A percentile compares a stretch with the other conserved stretches of the same genome.
These are phyloP conservation scores for Eugnorisma glareosa DNA, from an alignment of 2,888 invertebrate genomes.

Conservation along the genomic window DNA sequence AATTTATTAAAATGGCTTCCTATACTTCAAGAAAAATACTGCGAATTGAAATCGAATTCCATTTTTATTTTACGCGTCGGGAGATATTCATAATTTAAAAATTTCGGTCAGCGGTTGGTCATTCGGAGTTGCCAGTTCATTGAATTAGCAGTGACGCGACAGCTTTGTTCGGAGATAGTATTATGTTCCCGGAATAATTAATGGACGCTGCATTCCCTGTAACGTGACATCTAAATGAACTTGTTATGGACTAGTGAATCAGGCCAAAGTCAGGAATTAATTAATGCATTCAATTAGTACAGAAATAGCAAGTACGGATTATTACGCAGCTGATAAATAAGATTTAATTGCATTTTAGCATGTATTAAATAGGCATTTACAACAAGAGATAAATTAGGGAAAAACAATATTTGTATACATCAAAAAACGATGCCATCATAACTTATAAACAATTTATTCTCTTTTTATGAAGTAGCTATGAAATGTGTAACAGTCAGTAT, in stretches of 20 bases:
- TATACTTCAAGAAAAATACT: not conserved
- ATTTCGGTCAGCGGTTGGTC: slow-evolving; percentile 25
- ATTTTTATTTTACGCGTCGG: slow-evolving; percentile 14
- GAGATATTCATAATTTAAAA: slow-evolving; percentile 19
- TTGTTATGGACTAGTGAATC: slow-evolving; percentile 28
- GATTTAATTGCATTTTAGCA: not conserved
- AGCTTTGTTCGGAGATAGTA: slow-evolving; percentile 44
- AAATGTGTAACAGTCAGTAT: slow-evolving; percentile 21
- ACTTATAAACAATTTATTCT: slow-evolving; percentile 4
- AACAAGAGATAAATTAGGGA: not conserved
- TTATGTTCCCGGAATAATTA: slow-evolving; percentile 36
- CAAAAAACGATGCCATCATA: too few species aligned
- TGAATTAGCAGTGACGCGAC: slow-evolving; percentile 59
- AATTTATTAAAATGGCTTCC: slow-evolving; percentile 1
- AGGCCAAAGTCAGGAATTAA: not conserved
- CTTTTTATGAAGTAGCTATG: not conserved
- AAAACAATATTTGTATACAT: too few species aligned
- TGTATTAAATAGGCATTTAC: not conserved
- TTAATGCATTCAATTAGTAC: not conserved
- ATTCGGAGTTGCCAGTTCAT: slow-evolving; percentile 59
- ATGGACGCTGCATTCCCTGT: slow-evolving; percentile 2
- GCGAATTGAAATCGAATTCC: not conserved
- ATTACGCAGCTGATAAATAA: not conserved
- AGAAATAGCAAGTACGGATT: not conserved
- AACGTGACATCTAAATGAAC: slow-evolving; percentile 32